These are phyloP conservation scores for Melinaea menophilus DNA, from an alignment of 2,888 invertebrate species.

Conservation along the genomic window DNA sequence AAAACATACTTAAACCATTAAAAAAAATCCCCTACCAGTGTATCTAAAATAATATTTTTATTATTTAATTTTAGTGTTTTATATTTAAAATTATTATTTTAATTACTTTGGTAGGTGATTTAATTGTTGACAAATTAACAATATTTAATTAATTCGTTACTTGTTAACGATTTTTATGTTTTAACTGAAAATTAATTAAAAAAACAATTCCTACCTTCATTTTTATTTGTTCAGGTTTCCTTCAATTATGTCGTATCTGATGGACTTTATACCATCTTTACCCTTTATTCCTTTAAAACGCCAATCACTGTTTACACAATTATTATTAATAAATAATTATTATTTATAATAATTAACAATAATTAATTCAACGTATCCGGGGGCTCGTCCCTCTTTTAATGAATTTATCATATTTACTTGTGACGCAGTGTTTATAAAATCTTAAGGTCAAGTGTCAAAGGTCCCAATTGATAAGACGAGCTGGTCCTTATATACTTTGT, in stretches of 20 bases:
- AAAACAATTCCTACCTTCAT: too few species aligned
- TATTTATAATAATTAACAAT: not conserved
- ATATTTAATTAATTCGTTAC: too few species aligned
- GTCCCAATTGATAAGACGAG: conserved; percentile 54
- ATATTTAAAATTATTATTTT: too few species aligned
- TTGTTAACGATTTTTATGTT: too few species aligned
- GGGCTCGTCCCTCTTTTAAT: conserved; percentile 53
- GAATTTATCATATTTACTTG: conserved; percentile 20
- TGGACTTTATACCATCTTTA: not conserved
- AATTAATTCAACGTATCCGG: conserved; percentile 31
- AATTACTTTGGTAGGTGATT: too few species aligned
- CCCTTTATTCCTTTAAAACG: not conserved
- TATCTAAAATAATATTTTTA: too few species aligned
- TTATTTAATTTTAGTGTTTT: too few species aligned
- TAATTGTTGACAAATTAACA: too few species aligned
- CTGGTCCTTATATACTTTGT: conserved; percentile 52
- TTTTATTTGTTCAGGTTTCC: too few species aligned
- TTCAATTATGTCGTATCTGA: not conserved
- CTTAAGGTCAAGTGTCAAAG: conserved; percentile 34
- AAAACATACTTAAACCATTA: too few species aligned
- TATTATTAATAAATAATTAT: not conserved
- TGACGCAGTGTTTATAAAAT: conserved; percentile 30
- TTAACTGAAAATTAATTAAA: too few species aligned
- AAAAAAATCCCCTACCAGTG: too few species aligned
- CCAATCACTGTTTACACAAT: not conserved